Base-by-base conservation (phyloP, 1,140 invertebrate species). In the Diploscapter pachys region DNA sequence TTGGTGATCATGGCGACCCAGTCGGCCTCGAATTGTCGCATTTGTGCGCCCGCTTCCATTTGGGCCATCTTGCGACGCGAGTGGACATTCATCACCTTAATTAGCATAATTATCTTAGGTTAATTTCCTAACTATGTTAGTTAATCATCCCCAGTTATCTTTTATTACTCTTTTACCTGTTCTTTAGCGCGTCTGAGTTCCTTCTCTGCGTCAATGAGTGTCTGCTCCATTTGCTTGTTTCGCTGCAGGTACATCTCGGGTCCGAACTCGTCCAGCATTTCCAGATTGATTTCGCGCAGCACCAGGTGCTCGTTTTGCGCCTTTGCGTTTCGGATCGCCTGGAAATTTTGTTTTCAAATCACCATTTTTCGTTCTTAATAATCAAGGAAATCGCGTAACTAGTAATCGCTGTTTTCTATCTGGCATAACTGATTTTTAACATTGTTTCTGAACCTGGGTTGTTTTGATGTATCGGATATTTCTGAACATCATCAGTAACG, bases 241-340 rank as follows among this genome's bases (percentile, higher is more conserved):
- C 59, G 51, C 55, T 64, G 49, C 49, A 75, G 68, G 56, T 71
- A 72, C 52, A 59, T 66, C 50, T 78, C 77, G 3, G 72, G 57
- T 4, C 63, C 77, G 13, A 69, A 78, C 50, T 78, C 77, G 4
- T 76, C 77, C 77, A 78, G 67, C 9, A 78, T 57, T 61, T 72
- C 69, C 63, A 78, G 66, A 78, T 78, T 78, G 13, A 77, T 51
- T 66, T 75, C 63, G 4, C 77, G 62, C 5, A 78, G 11, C 51
- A 76, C 54, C 4, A 78, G 67, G 70, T 78, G 77, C 74, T 78
- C 70, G 54, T 78, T 78, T 68, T 78, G 77, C 9, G 77, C 71
- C 55, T 77, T 77, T 52, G 77, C 75, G 55, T 78, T 78, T n/a
- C 65, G 54, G 9, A 78, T 64, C 31, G 76, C 75, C 31, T 31